A percentile compares a stretch with the other conserved stretches of the same genome.
Conservation (phyloP, 1,140 invertebrate species). For the Drosophila lacteicornis region DNA sequence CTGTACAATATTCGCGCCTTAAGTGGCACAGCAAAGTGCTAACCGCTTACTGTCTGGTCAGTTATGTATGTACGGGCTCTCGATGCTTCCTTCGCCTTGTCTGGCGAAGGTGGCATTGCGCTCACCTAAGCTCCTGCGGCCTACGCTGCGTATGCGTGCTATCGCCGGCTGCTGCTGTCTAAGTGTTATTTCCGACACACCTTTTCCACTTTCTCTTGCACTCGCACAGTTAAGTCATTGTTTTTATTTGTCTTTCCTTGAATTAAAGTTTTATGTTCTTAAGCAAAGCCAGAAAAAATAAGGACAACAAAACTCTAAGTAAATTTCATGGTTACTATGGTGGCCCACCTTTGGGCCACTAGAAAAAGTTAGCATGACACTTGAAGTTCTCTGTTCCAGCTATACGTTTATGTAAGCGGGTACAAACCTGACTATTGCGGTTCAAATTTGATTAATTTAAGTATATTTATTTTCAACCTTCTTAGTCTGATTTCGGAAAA, state of each 20-base stretch:
- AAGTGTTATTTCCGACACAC: slow-evolving; percentile 62
- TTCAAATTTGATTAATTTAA: not conserved
- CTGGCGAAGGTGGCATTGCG: slow-evolving; percentile 7
- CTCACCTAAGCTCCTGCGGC: not conserved
- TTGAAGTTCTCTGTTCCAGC: slow-evolving; percentile 16
- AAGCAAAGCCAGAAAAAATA: slow-evolving; percentile 16
- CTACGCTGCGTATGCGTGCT: slow-evolving; percentile 63
- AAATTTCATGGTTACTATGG: slow-evolving; percentile 71
- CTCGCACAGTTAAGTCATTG: slow-evolving; percentile 22
- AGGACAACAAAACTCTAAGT: slow-evolving; percentile 43
- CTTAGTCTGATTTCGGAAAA: no score
- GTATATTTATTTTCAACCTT: no score
- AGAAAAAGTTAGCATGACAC: slow-evolving; percentile 32
- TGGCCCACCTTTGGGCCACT: slow-evolving; percentile 35
- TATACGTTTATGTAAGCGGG: not conserved
- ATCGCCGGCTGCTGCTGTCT: slow-evolving; percentile 29
- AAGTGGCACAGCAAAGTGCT: slow-evolving; percentile 15
- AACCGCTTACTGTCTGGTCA: slow-evolving; percentile 55
- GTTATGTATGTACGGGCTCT: slow-evolving; percentile 40
- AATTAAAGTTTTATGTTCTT: slow-evolving; percentile 57
- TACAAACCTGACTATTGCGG: not conserved
- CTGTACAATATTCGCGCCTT: slow-evolving; percentile 41
- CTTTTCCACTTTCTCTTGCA: slow-evolving; percentile 3
- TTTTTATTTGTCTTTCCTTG: slow-evolving; percentile 60
- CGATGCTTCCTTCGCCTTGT: slow-evolving; percentile 36